Conservation (phyloP, 2,797 vertebrate genomes). For the Microctenopoma steveboyesi region DNA sequence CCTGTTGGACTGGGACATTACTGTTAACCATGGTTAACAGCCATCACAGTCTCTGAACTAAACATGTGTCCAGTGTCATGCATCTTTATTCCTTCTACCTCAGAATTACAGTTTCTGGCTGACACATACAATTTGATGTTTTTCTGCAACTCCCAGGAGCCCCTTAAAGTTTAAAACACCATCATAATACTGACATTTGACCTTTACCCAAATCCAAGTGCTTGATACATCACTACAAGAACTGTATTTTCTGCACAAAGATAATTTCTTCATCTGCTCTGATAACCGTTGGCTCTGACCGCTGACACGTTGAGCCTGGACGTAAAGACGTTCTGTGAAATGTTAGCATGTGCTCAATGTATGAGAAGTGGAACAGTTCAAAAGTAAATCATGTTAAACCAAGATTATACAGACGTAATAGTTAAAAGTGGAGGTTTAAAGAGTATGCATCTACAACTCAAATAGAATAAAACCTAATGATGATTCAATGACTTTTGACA, state of each 20-base stretch:
- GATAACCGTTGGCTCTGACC: conserved; percentile 39
- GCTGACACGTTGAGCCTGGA: no score
- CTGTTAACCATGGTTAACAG: conserved; percentile 7
- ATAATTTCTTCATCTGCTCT: conserved; percentile 62
- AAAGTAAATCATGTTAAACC: conserved; percentile 26
- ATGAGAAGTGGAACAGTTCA: no score
- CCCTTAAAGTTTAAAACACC: conserved; percentile 58
- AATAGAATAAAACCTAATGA: not conserved
- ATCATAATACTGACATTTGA: conserved; percentile 63
- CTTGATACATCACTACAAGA: conserved; percentile 62
- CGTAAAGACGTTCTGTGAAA: no score
- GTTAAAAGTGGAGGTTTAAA: conserved; percentile 3
- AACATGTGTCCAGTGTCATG: conserved; percentile 15
- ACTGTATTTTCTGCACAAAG: conserved; percentile 38
- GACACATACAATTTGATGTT: conserved; percentile 51
- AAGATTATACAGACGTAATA: conserved; percentile 8
- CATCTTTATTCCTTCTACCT: conserved; percentile 19
- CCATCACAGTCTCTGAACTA: conserved; percentile 24
- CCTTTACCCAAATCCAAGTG: conserved; percentile 53
- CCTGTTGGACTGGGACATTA: not conserved
- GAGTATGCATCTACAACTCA: not conserved
- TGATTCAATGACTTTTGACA: not conserved
- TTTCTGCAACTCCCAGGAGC: conserved; percentile 48
- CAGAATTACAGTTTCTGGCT: conserved; percentile 48
- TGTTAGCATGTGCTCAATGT: no score